These are phyloP conservation scores for Aphidius ervi DNA, from an alignment of 1,140 invertebrate species.

Conservation along the genomic window DNA sequence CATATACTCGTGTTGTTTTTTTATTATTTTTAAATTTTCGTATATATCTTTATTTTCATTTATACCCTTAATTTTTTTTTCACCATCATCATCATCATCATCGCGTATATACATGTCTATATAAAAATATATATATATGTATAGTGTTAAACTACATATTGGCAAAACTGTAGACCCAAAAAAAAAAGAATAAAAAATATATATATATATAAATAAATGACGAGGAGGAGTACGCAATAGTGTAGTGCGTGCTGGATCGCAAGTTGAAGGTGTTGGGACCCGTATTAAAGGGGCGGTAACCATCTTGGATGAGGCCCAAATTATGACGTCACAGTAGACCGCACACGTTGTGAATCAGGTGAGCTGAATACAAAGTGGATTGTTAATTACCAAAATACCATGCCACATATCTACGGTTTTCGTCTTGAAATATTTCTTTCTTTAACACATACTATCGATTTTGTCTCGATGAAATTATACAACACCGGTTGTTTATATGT, in stretches of 20 bases:
- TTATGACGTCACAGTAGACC: slow-evolving; percentile 53
- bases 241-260: slow-evolving; percentile 44
- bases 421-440: too few species aligned
- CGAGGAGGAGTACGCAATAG: slow-evolving; percentile 16
- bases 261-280: slow-evolving; percentile 45
- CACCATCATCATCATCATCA: too few species aligned
- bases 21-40: background rate
- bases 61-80: background rate
- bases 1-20: background rate
- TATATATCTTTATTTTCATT: slow-evolving; percentile 6
- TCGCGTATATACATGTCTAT: too few species aligned
- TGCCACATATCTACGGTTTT: too few species aligned
- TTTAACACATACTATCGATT: too few species aligned
- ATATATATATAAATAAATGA: slow-evolving; percentile 4
- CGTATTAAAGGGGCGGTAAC: slow-evolving; percentile 52
- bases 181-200: slow-evolving; percentile 8
- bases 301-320: slow-evolving; percentile 50
- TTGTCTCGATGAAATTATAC: too few species aligned
- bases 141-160: slow-evolving; percentile 17
- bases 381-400: slow-evolving; percentile 41
- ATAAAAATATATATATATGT: background rate
- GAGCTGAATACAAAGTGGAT: slow-evolving; percentile 53
- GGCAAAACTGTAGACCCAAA: slow-evolving; percentile 1
- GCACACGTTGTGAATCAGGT: slow-evolving; percentile 51
- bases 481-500: too few species aligned